A percentile compares a stretch with the other conserved stretches of the same genome.
Conservation (phyloP, 2,113 vertebrate species). For the Scortum barcoo region DNA sequence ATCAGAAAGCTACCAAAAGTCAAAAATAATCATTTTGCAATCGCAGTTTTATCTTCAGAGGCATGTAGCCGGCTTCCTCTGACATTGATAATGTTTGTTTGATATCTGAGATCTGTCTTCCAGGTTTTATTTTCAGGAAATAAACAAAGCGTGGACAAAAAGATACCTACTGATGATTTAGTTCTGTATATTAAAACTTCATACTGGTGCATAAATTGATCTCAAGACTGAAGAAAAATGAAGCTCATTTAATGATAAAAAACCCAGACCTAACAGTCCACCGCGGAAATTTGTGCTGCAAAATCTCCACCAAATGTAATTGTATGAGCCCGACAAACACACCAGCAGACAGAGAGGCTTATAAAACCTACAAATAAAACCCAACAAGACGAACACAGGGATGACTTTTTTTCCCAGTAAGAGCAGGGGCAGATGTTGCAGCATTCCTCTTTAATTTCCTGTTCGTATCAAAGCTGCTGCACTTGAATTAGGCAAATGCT, state of each 20-base stretch:
- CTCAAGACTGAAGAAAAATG: neutral
- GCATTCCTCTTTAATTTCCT: conserved; percentile 34
- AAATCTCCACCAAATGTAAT: neutral
- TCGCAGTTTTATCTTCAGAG: conserved; percentile 6
- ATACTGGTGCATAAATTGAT: neutral
- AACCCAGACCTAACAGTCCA: neutral
- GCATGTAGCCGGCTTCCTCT: neutral
- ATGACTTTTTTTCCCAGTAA: neutral
- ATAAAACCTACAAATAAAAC: conserved; percentile 6
- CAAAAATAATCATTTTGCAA: neutral
- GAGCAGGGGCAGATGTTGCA: conserved; percentile 40
- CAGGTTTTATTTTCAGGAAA: neutral
- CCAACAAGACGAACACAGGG: neutral
- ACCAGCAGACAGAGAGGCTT: neutral
- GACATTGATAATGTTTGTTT: neutral
- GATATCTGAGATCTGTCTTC: neutral
- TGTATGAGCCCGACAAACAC: neutral
- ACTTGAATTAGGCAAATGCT: conserved; percentile 33
- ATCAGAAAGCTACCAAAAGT: neutral
- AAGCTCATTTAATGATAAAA: neutral
- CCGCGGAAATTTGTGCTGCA: neutral
- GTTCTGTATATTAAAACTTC: neutral
- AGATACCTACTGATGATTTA: neutral
- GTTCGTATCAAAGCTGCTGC: conserved; percentile 20
- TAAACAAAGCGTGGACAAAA: neutral